Evolutionary conservation across 2,113 vertebrate genomes (phyloP), one percentile per base, ranked within the genome.

Genomic region (Coryphaenoides rupestris): DNA sequence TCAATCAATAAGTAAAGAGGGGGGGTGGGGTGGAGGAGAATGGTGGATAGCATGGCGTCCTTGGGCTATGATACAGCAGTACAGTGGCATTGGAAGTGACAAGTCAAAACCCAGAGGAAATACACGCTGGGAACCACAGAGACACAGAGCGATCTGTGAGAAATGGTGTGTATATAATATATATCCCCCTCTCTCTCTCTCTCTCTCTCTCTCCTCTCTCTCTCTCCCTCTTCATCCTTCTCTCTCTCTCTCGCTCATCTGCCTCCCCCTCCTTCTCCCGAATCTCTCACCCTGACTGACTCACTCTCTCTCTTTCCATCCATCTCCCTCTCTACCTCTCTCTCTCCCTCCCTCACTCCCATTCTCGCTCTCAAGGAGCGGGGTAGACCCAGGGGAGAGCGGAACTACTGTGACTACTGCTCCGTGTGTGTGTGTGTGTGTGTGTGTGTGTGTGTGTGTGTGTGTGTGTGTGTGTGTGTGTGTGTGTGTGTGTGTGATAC

Each of bases 311-410:
- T 21, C 53, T 19, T 47, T 53, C 28, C 0, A 4, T 74, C 47
- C 60, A 58, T 73, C 64, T 50, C 4, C 14, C 61, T 63, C 50
- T 53, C 28, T 40, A 15, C 19, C 28, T 49, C 46, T 23, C 22
- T 58, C 46, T 53, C 45, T 53, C 46, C 59, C 46, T n/a, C n/a
- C n/a, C n/a, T n/a, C n/a, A n/a, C n/a, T n/a, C n/a, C n/a, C n/a
- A n/a, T 58, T 23, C 19, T 13, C 40, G 4, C 59, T 66, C 65
- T 63, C 60, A 60, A 53, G 66, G 52, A 15, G 26, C 46, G 3
- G 19, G 33, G n/a, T 60, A 40, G 62, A 33, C 59, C 65, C 56
- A 40, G 4, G 52, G 70, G 60, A 76, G 66, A 58, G 65, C 47
- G 24, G 26, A 45, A 60, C 19, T 33, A 52, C 17, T 19, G 57